phyloP scores from a whole-genome alignment of 2,113 vertebrate genomes.

The Turdus rufiventris region DNA sequence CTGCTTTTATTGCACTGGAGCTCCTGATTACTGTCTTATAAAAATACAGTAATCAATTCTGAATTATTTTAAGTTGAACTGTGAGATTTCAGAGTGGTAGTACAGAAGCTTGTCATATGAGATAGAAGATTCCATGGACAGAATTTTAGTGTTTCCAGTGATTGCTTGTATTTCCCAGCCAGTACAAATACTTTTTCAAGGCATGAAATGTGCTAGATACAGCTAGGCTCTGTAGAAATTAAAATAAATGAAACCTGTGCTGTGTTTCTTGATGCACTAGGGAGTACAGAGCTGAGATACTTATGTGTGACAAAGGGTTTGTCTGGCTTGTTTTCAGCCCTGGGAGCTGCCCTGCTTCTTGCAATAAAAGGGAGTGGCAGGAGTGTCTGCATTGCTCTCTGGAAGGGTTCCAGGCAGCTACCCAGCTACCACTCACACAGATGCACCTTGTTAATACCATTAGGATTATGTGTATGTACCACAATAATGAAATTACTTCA shows the following conservation, averaged over 20 bases:
- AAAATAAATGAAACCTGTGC: background rate
- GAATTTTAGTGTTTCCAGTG: background rate
- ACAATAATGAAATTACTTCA: background rate
- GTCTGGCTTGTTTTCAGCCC: background rate
- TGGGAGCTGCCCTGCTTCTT: background rate
- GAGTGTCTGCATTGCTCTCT: background rate
- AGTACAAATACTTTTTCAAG: background rate
- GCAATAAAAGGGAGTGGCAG: constrained; percentile 2
- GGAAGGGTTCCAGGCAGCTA: background rate
- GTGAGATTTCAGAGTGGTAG: background rate
- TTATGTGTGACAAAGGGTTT: background rate
- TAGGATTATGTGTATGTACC: background rate
- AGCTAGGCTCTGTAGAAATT: background rate
- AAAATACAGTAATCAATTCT: background rate
- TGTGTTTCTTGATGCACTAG: background rate
- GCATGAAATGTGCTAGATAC: background rate
- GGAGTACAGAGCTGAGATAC: background rate
- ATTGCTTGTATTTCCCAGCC: background rate
- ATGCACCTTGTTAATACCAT: background rate
- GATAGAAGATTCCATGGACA: background rate
- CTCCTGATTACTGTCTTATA: background rate
- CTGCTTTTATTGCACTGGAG: background rate
- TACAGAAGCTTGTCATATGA: background rate
- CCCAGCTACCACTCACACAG: accelerated
- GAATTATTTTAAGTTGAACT: background rate